Percentiles rank a stretch among this genome's conserved stretches.
Evolutionary conservation across 2,113 vertebrate species (phyloP).

Genomic region (Colinus virginianus): DNA sequence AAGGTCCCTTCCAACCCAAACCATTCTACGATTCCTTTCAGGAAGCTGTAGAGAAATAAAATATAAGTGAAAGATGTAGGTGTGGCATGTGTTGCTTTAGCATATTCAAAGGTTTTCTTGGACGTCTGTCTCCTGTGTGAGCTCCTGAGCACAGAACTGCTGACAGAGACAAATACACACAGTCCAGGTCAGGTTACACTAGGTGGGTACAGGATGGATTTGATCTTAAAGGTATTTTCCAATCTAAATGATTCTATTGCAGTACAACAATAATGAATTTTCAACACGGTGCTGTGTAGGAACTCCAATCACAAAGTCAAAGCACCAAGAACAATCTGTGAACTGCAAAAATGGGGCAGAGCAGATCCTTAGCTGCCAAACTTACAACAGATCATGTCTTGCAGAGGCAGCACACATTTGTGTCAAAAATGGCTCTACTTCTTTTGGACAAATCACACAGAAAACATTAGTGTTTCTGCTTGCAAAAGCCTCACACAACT

Average conservation of each 20-base stretch:
- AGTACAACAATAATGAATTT: not conserved
- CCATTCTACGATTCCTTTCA: too few relatives aligned
- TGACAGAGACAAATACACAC: not conserved
- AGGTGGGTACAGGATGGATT: not conserved
- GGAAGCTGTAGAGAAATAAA: not conserved
- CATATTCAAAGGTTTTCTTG: not conserved
- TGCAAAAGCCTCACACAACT: not conserved
- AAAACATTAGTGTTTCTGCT: not conserved
- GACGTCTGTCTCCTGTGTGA: not conserved
- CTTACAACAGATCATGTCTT: not conserved
- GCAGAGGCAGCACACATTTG: not conserved
- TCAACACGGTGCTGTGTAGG: fast-evolving
- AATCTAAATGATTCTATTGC: not conserved
- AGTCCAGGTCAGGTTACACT: not conserved
- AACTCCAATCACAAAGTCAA: not conserved
- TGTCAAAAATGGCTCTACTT: not conserved
- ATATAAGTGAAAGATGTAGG: not conserved
- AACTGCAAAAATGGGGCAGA: not conserved
- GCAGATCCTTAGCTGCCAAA: not conserved
- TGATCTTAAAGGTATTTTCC: not conserved
- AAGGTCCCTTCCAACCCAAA: too few relatives aligned
- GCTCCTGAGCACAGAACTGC: not conserved
- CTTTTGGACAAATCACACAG: not conserved
- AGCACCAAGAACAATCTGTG: not conserved
- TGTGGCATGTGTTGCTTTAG: not conserved